Evolutionary conservation across 2,113 vertebrate species (phyloP).

Genomic region (Gnathonemus echidnorhynchus): DNA sequence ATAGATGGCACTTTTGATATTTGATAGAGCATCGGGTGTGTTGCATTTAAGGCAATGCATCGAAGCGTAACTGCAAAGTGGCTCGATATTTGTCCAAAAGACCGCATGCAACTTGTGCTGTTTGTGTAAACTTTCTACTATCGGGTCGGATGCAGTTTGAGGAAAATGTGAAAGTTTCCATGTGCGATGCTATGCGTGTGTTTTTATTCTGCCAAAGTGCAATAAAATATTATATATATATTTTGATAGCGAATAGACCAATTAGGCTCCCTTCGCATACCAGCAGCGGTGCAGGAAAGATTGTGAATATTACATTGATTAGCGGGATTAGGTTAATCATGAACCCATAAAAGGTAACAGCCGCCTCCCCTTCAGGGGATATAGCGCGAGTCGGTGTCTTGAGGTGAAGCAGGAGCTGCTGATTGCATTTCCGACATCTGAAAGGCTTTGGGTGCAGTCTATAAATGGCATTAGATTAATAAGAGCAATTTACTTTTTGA

Average conservation of each 20-base stretch:
- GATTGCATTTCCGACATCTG: conserved; percentile 34
- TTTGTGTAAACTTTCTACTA: background rate
- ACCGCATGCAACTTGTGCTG: background rate
- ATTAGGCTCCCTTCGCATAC: conserved; percentile 25
- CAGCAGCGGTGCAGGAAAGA: conserved; percentile 24
- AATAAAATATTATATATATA: background rate
- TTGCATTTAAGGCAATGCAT: background rate
- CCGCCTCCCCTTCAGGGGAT: conserved; percentile 29
- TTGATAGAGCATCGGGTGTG: background rate
- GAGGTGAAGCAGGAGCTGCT: conserved; percentile 20
- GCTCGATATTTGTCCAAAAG: background rate
- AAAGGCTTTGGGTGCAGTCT: conserved; percentile 35
- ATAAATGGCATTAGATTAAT: conserved; percentile 38
- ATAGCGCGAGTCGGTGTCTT: background rate
- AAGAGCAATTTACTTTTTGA: conserved; percentile 35
- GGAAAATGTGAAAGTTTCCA: background rate
- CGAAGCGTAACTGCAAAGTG: background rate
- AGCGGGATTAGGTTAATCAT: conserved; percentile 22
- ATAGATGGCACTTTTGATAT: conserved; percentile 73
- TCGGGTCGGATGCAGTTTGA: background rate
- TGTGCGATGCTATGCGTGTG: background rate
- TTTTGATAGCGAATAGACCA: conserved; percentile 15
- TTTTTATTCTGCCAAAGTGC: conserved; percentile 3
- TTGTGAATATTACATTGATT: conserved; percentile 36
- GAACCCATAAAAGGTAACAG: conserved; percentile 34